phyloP scores from a whole-genome alignment of 2,113 vertebrate species.

The Alligator sinensis region DNA sequence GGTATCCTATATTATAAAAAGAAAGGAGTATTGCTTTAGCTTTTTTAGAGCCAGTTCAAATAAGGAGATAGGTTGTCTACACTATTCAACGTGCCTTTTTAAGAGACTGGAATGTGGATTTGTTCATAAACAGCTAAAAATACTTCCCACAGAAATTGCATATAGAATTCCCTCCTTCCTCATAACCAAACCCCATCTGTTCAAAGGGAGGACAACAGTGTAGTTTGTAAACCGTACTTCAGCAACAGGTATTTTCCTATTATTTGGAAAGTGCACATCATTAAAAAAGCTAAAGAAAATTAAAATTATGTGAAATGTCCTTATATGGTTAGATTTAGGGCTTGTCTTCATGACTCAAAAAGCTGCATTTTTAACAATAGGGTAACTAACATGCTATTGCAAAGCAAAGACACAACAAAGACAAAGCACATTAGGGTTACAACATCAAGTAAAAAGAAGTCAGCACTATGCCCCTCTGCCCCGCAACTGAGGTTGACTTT shows the following conservation, averaged over 20 bases:
- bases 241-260: not conserved
- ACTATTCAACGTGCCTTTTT: conserved; percentile 27
- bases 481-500: not conserved
- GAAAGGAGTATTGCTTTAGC: not conserved
- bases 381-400: not conserved
- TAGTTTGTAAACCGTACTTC: conserved; percentile 60
- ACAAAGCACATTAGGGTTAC: not conserved
- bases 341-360: not conserved
- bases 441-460: not conserved
- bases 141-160: conserved; percentile 50
- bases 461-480: not conserved
- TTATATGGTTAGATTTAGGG: not conserved
- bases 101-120: conserved; percentile 40
- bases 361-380: not conserved
- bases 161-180: conserved; percentile 26
- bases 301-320: not conserved
- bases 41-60: conserved; percentile 56
- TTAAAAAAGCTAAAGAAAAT: not conserved
- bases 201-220: conserved; percentile 29
- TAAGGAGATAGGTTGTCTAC: conserved; percentile 55
- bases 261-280: not conserved
- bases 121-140: conserved; percentile 67
- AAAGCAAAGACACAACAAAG: not conserved
- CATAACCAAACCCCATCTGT: conserved; percentile 43
- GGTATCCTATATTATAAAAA: not conserved